Evolutionary conservation across 2,888 invertebrate species (phyloP).

Genomic region (Pammene fasciana): DNA sequence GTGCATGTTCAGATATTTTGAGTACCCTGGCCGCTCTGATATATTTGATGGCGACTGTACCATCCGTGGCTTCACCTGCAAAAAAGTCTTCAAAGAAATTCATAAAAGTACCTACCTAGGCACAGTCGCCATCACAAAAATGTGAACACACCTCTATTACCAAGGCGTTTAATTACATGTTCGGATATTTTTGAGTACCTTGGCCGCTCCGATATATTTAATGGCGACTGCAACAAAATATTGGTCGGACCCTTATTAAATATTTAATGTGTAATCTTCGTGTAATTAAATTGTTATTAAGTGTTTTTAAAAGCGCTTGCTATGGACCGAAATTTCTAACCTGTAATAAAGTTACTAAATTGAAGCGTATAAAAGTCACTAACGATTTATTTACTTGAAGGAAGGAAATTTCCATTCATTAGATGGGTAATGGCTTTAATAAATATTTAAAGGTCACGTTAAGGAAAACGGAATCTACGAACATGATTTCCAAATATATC

Average conservation of each 20-base stretch:
- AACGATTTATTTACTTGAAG: slow-evolving; percentile 16
- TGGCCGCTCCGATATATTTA: no score
- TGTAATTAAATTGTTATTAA: slow-evolving; percentile 3
- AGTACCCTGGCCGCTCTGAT: no score
- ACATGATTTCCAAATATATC: not conserved
- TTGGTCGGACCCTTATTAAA: not conserved
- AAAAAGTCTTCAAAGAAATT: no score
- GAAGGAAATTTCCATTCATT: slow-evolving; percentile 23
- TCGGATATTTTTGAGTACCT: no score
- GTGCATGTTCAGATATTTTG: no score
- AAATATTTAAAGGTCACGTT: slow-evolving; percentile 10
- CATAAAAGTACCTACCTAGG: no score
- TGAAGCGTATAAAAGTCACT: slow-evolving; percentile 26
- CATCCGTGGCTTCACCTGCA: no score
- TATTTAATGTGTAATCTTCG: not conserved
- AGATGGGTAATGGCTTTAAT: slow-evolving; percentile 16
- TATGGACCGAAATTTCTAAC: not conserved
- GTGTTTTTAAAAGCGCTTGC: slow-evolving; percentile 10
- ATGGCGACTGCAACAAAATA: not conserved
- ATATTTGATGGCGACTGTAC: no score
- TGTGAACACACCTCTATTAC: no score
- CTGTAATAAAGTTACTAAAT: slow-evolving; percentile 18
- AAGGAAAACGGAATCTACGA: not conserved
- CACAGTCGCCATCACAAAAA: no score
- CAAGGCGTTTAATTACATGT: no score